Evolutionary conservation across 2,113 vertebrate genomes (phyloP).

Genomic region (Phoxinus phoxinus): DNA sequence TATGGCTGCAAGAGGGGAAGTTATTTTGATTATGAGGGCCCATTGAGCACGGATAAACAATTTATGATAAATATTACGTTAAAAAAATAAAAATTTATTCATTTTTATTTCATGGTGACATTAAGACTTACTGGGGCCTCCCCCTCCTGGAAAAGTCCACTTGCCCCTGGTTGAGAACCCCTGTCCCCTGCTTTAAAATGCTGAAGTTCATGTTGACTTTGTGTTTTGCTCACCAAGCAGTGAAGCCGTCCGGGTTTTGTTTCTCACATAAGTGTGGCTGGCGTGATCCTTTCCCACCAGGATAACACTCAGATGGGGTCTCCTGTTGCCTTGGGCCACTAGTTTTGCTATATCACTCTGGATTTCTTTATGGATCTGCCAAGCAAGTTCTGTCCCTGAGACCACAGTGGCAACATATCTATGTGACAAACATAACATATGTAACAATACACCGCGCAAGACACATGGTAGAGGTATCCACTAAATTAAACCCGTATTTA

Average conservation of each 20-base stretch:
- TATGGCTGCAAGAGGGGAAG: too few relatives aligned
- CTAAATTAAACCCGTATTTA: not conserved
- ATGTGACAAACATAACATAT: conserved; percentile 13
- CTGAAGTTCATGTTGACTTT: not conserved
- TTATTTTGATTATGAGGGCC: too few relatives aligned
- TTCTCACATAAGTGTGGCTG: conserved; percentile 88
- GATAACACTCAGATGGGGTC: conserved; percentile 89
- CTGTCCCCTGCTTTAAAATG: not conserved
- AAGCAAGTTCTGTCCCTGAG: conserved; percentile 86
- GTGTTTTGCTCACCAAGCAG: conserved; percentile 80
- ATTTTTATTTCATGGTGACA: too few relatives aligned
- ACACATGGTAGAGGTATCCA: not conserved
- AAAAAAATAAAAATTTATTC: too few relatives aligned
- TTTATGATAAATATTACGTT: too few relatives aligned
- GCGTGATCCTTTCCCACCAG: conserved; percentile 88
- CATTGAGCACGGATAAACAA: not conserved
- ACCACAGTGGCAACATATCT: conserved; percentile 85
- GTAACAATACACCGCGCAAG: not conserved
- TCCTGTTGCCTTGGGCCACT: conserved; percentile 83
- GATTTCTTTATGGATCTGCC: conserved; percentile 86
- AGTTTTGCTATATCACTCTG: conserved; percentile 83
- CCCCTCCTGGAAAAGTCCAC: not conserved
- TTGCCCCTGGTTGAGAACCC: not conserved
- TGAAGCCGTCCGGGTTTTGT: conserved; percentile 87
- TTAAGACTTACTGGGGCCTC: not conserved